Conservation (phyloP, 1,140 invertebrate species). For the Aradophagus sp. region DNA sequence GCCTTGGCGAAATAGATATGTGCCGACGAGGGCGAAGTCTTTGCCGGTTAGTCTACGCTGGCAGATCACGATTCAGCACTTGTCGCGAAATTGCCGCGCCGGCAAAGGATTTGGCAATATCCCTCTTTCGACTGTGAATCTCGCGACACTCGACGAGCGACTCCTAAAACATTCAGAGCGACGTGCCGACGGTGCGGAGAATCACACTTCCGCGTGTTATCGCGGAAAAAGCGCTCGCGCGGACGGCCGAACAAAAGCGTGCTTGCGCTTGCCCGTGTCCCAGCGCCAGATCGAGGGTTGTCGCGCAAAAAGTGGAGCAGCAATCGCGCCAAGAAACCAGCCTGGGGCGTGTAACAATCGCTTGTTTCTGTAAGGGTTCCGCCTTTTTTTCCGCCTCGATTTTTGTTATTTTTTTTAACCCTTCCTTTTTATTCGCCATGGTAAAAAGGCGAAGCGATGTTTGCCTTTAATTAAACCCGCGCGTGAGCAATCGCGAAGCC, state of each 20-base stretch:
- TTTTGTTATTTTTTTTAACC: too few relatives aligned
- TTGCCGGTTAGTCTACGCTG: constrained; percentile 27
- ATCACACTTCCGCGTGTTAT: constrained; percentile 45
- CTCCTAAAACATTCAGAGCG: constrained; percentile 53
- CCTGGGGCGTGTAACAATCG: constrained; percentile 51
- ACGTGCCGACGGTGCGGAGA: constrained; percentile 36
- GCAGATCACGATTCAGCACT: constrained; percentile 56
- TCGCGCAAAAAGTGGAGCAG: constrained; percentile 22
- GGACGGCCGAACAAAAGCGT: constrained; percentile 14
- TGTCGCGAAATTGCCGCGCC: constrained; percentile 53
- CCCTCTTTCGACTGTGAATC: constrained; percentile 41
- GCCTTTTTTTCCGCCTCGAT: constrained; percentile 57
- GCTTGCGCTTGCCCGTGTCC: constrained; percentile 37
- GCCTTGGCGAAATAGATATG: constrained; percentile 25
- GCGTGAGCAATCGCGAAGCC: constrained; percentile 48
- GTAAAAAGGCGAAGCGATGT: too few relatives aligned
- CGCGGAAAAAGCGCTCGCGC: constrained; percentile 11
- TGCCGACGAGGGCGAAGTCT: constrained; percentile 31
- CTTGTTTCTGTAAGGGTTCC: constrained; percentile 62
- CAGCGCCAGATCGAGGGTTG: constrained; percentile 41
- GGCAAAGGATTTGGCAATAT: constrained; percentile 58
- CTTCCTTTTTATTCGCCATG: too few relatives aligned
- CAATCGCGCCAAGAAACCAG: constrained; percentile 22
- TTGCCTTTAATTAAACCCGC: constrained; percentile 74
- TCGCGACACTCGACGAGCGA: constrained; percentile 38